Evolutionary conservation across 2,113 vertebrate species (phyloP), one percentile per base, ranked within the genome.

Genomic region (Excalfactoria chinensis): DNA sequence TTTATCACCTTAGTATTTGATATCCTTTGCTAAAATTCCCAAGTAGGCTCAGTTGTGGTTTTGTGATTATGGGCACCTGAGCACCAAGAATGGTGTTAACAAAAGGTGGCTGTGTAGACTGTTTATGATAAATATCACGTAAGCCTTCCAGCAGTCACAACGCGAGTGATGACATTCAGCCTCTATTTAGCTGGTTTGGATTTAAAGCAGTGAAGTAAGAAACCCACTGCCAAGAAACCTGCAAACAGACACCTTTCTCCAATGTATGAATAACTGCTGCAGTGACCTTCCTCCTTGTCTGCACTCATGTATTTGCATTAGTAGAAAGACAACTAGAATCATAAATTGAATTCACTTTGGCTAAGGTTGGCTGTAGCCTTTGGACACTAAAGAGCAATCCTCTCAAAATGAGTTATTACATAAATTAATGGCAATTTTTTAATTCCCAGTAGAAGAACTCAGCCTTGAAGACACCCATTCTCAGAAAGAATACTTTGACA

Each of bases 271-370:
- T 23, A 72, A 22, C 23, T 86, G n/a, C 53, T 90, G 70, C 41
- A 88, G 30, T 81, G 66, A 90, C 48, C 70, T 90, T 86, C 67
- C 46, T 74, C 56, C 58, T 86, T 68, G 69, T 59, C 69, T 77
- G 80, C 60, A 63, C 67, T 82, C 79, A 73, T 11, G 30, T 5
- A 7, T 37, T 85, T 83, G 32, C 64, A 68, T 76, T 89, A 95
- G 55, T 7, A 83, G 71, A 87, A 76, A 62, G 72, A 74, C 46
- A 85, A 14, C 63, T 32, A 81, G 67, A 18, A 87, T 48, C 1
- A 2, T n/a, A 85, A 93, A 87, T 40, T 83, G 40, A 86, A 86
- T 86, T 93, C 16, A 44, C 69, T 96, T 86, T 64, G 70, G 84
- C 66, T 64, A 81, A 5, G 1, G 55, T 13, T 77, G 56, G 55